These are phyloP conservation scores for Botia almorhae DNA, from an alignment of 2,797 vertebrate species.

Conservation along the genomic window DNA sequence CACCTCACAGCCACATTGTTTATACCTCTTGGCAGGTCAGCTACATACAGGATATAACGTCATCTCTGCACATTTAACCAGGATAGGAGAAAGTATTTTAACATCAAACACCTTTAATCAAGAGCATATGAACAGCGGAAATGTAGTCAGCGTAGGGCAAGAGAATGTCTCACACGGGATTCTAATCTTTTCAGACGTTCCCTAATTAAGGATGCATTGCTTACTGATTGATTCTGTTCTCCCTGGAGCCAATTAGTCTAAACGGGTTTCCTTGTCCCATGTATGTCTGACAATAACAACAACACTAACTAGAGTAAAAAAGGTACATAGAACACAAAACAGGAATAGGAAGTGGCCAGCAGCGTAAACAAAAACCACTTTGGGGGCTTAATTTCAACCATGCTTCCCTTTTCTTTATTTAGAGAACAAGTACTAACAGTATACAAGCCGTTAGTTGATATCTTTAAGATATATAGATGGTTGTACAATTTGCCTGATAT, in stretches of 20 bases:
- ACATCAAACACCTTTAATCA: constrained; percentile 23
- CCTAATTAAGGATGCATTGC: constrained; percentile 33
- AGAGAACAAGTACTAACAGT: constrained; percentile 39
- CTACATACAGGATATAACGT: not conserved
- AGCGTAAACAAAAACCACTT: constrained; percentile 56
- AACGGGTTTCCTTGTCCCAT: constrained; percentile 42
- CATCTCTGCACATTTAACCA: not conserved
- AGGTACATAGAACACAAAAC: constrained; percentile 56
- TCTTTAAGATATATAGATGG: constrained; percentile 52
- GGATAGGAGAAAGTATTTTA: not conserved
- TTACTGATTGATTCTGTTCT: constrained; percentile 24
- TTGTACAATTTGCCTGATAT: constrained; percentile 62
- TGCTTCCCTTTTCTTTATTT: constrained; percentile 33
- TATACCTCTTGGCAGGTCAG: not conserved
- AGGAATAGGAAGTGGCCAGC: constrained; percentile 59
- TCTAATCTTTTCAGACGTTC: not conserved
- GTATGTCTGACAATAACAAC: constrained; percentile 59
- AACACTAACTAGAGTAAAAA: constrained; percentile 48
- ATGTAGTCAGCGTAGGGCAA: not conserved
- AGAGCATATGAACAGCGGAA: constrained; percentile 9
- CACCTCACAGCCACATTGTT: not conserved
- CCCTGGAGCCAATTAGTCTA: constrained; percentile 45
- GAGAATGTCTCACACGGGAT: not conserved
- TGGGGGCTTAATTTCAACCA: constrained; percentile 36
- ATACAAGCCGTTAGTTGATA: constrained; percentile 50